phyloP scores from a whole-genome alignment of 2,113 vertebrate genomes.

The Polypterus bichir region DNA sequence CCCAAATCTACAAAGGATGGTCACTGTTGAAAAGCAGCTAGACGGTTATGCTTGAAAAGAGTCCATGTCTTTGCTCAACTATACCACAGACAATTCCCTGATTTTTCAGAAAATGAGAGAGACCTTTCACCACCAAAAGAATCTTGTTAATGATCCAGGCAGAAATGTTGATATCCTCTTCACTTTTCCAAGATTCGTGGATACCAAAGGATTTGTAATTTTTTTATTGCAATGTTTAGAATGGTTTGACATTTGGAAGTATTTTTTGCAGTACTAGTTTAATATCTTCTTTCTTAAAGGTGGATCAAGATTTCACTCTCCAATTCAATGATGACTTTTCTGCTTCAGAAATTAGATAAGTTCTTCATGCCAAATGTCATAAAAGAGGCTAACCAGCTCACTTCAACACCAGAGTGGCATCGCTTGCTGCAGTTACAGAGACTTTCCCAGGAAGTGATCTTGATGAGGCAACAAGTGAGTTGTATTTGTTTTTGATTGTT shows the following conservation, averaged over 20 bases:
- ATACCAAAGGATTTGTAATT: conserved; percentile 21
- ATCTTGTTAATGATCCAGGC: conserved; percentile 15
- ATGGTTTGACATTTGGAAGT: too few relatives aligned
- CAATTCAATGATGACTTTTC: conserved; percentile 14
- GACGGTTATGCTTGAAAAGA: too few relatives aligned
- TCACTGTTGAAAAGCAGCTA: too few relatives aligned
- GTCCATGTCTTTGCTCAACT: conserved; percentile 15
- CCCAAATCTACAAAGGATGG: too few relatives aligned
- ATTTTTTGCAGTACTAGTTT: too few relatives aligned
- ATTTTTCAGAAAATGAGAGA: conserved; percentile 20
- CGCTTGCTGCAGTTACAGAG: neutral
- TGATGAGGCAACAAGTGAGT: too few relatives aligned
- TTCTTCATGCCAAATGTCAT: conserved; percentile 18
- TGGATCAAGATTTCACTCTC: conserved; percentile 19
- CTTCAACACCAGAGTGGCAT: too few relatives aligned
- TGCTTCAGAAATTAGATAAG: conserved; percentile 13
- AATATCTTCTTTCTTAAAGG: conserved; percentile 15
- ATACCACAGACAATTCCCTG: conserved; percentile 9
- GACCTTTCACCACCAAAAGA: conserved; percentile 19
- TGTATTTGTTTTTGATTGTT: too few relatives aligned
- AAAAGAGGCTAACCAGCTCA: too few relatives aligned
- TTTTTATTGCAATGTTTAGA: conserved; percentile 12
- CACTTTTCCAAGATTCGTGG: conserved; percentile 18
- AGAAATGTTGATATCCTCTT: conserved; percentile 16
- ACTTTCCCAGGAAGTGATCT: too few relatives aligned